phyloP scores from a whole-genome alignment of 2,113 vertebrate species.

The Nipponia nippon region DNA sequence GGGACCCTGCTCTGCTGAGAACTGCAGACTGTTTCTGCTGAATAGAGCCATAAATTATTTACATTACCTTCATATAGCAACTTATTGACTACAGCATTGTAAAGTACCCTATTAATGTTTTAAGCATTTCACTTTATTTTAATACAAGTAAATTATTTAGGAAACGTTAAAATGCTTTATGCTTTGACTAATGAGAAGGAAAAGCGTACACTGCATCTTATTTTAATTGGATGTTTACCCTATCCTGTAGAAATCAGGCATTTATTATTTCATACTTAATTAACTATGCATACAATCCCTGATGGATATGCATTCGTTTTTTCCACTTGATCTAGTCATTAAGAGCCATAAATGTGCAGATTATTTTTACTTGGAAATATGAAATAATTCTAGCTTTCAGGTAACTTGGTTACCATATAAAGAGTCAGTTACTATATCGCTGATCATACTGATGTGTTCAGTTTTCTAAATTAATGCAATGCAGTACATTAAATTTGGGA shows the following conservation, averaged over 20 bases:
- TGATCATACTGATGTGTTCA: not conserved
- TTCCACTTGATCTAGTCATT: conserved; percentile 38
- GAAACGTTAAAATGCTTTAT: conserved; percentile 71
- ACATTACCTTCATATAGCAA: conserved; percentile 55
- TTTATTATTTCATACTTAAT: conserved; percentile 72
- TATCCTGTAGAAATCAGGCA: conserved; percentile 64
- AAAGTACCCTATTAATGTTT: conserved; percentile 75
- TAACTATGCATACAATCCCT: conserved; percentile 58
- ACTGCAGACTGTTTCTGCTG: conserved; percentile 1
- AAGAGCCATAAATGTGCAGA: conserved; percentile 34
- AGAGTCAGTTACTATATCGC: not conserved
- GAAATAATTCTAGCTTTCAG: not conserved
- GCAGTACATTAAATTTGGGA: not conserved
- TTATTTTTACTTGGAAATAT: conserved; percentile 32
- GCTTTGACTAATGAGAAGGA: conserved; percentile 72
- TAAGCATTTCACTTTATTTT: conserved; percentile 75
- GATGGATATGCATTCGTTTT: conserved; percentile 41
- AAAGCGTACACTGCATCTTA: conserved; percentile 54
- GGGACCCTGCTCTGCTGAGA: conserved; percentile 4
- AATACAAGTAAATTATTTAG: conserved; percentile 77
- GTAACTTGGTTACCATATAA: not conserved
- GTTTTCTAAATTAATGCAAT: not conserved
- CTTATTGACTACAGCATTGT: conserved; percentile 69
- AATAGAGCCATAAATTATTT: conserved; percentile 68
- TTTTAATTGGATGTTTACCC: conserved; percentile 77